phyloP scores from a whole-genome alignment of 2,888 invertebrate species.

The Agriopis marginaria region DNA sequence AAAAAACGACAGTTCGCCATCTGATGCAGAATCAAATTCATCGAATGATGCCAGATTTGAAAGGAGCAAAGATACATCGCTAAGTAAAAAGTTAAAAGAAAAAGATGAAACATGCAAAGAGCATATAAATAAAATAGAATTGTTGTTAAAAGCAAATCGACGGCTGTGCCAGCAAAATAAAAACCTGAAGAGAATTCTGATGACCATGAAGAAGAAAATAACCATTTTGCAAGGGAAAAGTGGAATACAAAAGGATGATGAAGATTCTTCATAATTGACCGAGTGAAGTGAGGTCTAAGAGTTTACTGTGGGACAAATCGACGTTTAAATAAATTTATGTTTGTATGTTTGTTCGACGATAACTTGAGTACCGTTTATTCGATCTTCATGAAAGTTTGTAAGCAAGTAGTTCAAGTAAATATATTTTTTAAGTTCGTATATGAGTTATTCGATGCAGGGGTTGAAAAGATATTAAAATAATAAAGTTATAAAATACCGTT shows the following conservation, averaged over 20 bases:
- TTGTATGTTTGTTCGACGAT: too few species aligned
- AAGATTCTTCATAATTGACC: not conserved
- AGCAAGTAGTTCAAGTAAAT: too few species aligned
- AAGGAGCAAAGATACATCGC: too few species aligned
- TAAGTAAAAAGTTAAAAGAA: constrained; percentile 6
- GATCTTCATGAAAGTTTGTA: too few species aligned
- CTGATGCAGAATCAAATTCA: constrained; percentile 2
- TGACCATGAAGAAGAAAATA: constrained; percentile 17
- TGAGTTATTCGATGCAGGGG: too few species aligned
- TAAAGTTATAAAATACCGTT: too few species aligned
- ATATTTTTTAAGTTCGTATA: too few species aligned
- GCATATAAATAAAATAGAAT: constrained; percentile 9
- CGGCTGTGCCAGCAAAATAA: constrained; percentile 15
- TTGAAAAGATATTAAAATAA: too few species aligned
- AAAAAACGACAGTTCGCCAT: not conserved
- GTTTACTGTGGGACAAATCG: too few species aligned
- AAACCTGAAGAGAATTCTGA: constrained; percentile 6
- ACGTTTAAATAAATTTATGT: too few species aligned
- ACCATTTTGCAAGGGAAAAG: not conserved
- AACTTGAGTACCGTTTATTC: too few species aligned
- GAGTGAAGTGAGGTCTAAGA: too few species aligned
- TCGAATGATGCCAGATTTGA: not conserved
- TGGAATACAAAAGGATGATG: constrained; percentile 4
- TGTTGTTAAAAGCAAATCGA: constrained; percentile 14
- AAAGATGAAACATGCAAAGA: constrained; percentile 3